Percentiles rank a stretch among this genome's conserved stretches.
phyloP scores from a whole-genome alignment of 2,797 vertebrate species.

The Aulostomus chinensis region DNA sequence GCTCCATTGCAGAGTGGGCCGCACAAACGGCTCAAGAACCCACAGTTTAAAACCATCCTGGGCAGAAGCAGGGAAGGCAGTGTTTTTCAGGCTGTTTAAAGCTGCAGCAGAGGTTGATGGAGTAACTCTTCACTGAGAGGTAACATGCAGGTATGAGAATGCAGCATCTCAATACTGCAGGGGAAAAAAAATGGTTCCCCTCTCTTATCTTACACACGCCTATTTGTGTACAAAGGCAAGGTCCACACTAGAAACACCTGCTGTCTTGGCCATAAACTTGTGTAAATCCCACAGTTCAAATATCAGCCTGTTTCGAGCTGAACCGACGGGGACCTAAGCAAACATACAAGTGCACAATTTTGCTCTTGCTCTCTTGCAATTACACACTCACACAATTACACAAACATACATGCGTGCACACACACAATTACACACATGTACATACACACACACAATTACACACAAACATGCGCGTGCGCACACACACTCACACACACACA shows the following conservation, averaged over 20 bases:
- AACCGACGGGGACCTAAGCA: constrained; percentile 78
- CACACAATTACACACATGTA: neutral
- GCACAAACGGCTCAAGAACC: constrained; percentile 56
- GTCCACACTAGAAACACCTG: constrained; percentile 85
- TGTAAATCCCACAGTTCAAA: constrained; percentile 91
- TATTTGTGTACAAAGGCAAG: constrained; percentile 70
- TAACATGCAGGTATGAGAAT: constrained; percentile 38
- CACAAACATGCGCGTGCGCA: neutral
- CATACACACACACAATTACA: neutral
- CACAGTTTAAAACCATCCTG: constrained; percentile 28
- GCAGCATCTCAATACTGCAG: constrained; percentile 14
- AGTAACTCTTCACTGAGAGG: no score
- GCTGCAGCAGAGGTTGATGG: no score
- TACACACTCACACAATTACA: neutral
- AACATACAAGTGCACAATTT: constrained; percentile 68
- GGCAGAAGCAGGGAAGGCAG: no score
- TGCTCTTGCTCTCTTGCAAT: constrained; percentile 8
- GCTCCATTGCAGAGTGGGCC: constrained; percentile 72
- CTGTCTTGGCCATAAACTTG: constrained; percentile 74
- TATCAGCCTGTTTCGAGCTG: constrained; percentile 76
- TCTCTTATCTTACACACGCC: constrained; percentile 53
- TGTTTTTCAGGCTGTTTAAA: no score
- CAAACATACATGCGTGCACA: neutral
- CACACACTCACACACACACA: neutral
- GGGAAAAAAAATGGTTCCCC: constrained; percentile 9